These are phyloP conservation scores for Indri indri DNA, from an alignment of 2,113 vertebrate genomes.

Conservation along the genomic window DNA sequence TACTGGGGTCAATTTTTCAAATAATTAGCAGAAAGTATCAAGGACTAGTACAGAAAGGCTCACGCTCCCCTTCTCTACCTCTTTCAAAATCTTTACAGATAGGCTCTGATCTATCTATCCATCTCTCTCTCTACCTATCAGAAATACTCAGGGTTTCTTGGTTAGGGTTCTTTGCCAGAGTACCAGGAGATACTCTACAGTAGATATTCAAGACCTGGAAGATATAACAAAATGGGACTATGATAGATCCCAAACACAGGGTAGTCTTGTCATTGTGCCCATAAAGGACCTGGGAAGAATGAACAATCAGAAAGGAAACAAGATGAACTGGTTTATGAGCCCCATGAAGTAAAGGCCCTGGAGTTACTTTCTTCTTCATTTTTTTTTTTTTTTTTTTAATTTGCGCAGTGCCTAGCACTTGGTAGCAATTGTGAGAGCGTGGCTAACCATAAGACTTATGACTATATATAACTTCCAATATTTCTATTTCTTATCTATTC, in stretches of 20 bases:
- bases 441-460: not conserved
- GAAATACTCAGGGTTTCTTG: not conserved
- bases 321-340: not conserved
- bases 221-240: not conserved
- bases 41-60: not conserved
- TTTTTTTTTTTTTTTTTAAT: not conserved
- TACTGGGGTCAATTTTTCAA: not conserved
- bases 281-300: not conserved
- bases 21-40: not conserved
- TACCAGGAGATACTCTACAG: not conserved
- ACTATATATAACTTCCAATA: not conserved
- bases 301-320: not conserved
- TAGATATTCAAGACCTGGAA: not conserved
- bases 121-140: not conserved
- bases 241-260: not conserved
- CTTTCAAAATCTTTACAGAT: slow-evolving; percentile 4
- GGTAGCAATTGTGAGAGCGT: not conserved
- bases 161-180: not conserved
- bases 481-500: not conserved
- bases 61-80: not conserved
- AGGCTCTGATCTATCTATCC: not conserved
- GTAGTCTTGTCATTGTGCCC: not conserved
- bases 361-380: not conserved
- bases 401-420: not conserved
- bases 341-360: not conserved